A percentile compares a stretch with the other conserved stretches of the same genome.
Evolutionary conservation across 2,113 vertebrate genomes (phyloP).

Genomic region (Ahaetulla prasina): DNA sequence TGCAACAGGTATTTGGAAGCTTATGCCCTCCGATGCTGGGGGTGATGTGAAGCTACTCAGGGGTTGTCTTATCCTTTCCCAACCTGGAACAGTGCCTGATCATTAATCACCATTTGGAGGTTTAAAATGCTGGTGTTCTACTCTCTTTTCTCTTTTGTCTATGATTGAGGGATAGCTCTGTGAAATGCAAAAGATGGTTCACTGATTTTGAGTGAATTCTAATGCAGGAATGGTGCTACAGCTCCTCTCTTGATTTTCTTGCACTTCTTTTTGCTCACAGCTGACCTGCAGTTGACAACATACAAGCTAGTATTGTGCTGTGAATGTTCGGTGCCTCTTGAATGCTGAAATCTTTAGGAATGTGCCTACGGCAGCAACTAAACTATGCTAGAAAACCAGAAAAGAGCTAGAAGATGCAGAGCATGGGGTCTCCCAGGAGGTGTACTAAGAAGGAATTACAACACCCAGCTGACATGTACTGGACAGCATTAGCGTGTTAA

Average conservation of each 20-base stretch:
- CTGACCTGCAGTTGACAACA: not conserved
- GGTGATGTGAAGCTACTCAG: not conserved
- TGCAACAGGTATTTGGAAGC: not conserved
- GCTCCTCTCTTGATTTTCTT: not conserved
- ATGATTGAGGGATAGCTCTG: not conserved
- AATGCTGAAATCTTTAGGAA: not conserved
- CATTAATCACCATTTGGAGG: not conserved
- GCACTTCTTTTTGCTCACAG: not conserved
- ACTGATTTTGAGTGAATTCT: not conserved
- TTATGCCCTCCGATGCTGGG: not conserved
- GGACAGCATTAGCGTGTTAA: not conserved
- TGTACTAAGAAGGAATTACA: not conserved
- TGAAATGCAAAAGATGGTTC: not conserved
- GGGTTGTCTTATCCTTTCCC: not conserved
- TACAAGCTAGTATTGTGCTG: not conserved
- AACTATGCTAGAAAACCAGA: not conserved
- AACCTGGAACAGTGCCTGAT: not conserved
- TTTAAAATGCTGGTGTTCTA: not conserved
- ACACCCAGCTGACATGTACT: not conserved
- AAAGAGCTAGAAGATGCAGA: not conserved
- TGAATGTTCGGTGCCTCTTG: not conserved
- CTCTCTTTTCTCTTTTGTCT: not conserved
- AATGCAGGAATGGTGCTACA: not conserved
- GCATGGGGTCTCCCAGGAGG: not conserved
- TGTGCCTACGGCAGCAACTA: not conserved